Conservation (phyloP, 2,888 invertebrate genomes). For the Yponomeuta evonymella region DNA sequence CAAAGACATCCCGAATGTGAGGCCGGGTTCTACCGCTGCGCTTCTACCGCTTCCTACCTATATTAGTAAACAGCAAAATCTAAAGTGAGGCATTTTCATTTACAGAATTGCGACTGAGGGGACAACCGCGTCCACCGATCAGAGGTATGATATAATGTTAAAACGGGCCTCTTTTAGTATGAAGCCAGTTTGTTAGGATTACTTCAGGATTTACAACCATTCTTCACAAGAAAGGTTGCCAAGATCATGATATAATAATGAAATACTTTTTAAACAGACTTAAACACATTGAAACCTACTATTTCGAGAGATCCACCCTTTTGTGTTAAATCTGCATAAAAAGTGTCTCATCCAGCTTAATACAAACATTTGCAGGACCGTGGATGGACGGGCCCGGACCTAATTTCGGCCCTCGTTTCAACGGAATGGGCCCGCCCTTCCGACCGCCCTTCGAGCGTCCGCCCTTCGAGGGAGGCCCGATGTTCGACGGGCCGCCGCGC, state of each 20-base stretch:
- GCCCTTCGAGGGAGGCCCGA: slow-evolving; percentile 23
- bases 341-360: background rate
- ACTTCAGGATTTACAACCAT: background rate
- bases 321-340: background rate
- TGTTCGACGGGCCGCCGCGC: slow-evolving; percentile 22
- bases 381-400: slow-evolving; percentile 63
- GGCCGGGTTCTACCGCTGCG: too few relatives aligned
- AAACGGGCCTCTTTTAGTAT: background rate
- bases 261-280: background rate
- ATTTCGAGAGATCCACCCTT: background rate
- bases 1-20: too few relatives aligned
- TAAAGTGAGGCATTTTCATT: slow-evolving; percentile 37
- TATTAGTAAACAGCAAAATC: background rate
- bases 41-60: too few relatives aligned
- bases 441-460: slow-evolving; percentile 26
- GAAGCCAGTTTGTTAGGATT: too few relatives aligned
- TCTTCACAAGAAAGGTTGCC: background rate
- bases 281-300: background rate
- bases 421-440: slow-evolving; percentile 33
- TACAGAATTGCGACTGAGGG: slow-evolving; percentile 70
- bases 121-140: slow-evolving; percentile 50
- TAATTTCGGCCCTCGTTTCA: slow-evolving; percentile 55
- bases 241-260: background rate
- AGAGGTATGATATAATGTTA: slow-evolving; percentile 44
- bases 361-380: slow-evolving; percentile 44